Conservation (phyloP, 2,113 vertebrate species). For the Heterochromis multidens region DNA sequence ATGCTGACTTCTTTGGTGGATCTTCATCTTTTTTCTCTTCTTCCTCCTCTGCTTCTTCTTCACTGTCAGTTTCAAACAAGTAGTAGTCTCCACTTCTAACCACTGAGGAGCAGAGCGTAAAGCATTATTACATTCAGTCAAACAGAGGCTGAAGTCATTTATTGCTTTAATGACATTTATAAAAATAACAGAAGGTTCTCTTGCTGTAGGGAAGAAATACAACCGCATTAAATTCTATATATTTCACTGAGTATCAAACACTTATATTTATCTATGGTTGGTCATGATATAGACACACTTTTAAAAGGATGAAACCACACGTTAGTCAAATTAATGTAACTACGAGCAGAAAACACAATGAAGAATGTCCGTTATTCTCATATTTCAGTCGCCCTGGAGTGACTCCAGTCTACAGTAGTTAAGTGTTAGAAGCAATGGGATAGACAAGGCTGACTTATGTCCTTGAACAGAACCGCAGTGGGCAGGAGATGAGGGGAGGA, state of each 20-base stretch:
- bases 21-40: constrained; percentile 90
- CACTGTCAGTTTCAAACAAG: constrained; percentile 99
- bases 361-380: background rate
- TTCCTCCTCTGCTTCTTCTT: constrained; percentile 96
- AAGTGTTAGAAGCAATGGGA: constrained; percentile 58
- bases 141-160: background rate
- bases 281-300: background rate
- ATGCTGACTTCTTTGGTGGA: constrained; percentile 87
- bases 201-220: constrained; percentile 11
- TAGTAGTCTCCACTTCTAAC: constrained; percentile 99
- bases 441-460: constrained; percentile 88
- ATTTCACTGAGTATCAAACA: background rate
- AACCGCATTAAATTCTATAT: background rate
- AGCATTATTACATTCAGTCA: constrained; percentile 26
- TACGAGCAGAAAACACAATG: constrained; percentile 12
- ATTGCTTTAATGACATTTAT: background rate
- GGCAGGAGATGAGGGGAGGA: constrained; percentile 67
- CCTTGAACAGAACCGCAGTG: constrained; percentile 90
- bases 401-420: constrained; percentile 31
- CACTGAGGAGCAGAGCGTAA: constrained; percentile 85
- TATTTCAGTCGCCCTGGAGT: constrained; percentile 7
- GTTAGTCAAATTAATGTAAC: background rate
- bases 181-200: background rate
- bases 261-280: background rate
- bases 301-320: background rate